Conservation (phyloP, 2,113 vertebrate species). For the Oncorhynchus kisutch region DNA sequence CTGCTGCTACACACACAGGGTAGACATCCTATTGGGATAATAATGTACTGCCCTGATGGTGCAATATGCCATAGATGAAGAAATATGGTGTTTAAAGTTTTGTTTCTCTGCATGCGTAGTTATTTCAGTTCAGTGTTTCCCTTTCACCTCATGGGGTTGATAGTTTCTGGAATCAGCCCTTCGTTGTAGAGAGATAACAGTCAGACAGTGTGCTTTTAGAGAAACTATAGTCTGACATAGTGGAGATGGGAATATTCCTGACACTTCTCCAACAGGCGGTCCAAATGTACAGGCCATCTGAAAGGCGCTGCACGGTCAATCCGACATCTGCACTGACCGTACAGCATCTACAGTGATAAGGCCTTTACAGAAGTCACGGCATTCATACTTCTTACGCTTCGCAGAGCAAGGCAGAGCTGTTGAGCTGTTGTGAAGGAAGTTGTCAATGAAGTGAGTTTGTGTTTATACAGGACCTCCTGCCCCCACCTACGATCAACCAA, state of each 20-base stretch:
- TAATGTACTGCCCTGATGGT: conserved; percentile 21
- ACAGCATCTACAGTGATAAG: too few relatives aligned
- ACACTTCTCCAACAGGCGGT: conserved; percentile 9
- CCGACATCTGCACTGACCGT: too few relatives aligned
- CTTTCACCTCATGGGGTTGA: not conserved
- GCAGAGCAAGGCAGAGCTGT: too few relatives aligned
- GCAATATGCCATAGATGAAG: conserved; percentile 32
- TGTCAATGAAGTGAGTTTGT: too few relatives aligned
- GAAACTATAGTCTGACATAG: conserved; percentile 18
- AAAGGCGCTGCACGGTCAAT: too few relatives aligned
- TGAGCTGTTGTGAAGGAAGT: too few relatives aligned
- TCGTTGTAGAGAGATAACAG: not conserved
- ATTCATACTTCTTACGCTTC: too few relatives aligned
- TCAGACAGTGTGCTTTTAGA: not conserved
- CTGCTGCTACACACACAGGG: conserved; percentile 9
- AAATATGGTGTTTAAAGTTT: conserved; percentile 40
- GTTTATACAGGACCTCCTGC: too few relatives aligned
- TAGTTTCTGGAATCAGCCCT: conserved; percentile 3
- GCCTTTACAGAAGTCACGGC: too few relatives aligned
- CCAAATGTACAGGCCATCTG: conserved; percentile 12
- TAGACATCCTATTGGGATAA: conserved; percentile 41
- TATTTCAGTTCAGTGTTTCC: conserved; percentile 10
- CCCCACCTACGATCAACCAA: too few relatives aligned
- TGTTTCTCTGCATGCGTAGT: conserved; percentile 4
- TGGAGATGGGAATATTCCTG: not conserved